Percentiles rank a stretch among this genome's conserved stretches.
Conservation (phyloP, 2,888 invertebrate species). For the Synergus gifuensis region DNA sequence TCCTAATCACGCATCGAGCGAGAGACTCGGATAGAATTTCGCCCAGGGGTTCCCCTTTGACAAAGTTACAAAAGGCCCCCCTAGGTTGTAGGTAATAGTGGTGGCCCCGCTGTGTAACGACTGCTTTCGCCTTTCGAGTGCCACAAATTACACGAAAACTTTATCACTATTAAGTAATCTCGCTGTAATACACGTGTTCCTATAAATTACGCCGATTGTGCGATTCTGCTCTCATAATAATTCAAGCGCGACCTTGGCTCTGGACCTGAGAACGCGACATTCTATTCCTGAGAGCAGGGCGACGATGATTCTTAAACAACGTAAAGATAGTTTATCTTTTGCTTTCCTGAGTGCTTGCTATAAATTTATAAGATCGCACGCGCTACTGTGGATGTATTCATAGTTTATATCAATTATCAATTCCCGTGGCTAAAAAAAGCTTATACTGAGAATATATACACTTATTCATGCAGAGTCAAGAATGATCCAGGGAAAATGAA, state of each 20-base stretch:
- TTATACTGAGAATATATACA: no score
- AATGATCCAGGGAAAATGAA: no score
- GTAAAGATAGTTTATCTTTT: constrained; percentile 3
- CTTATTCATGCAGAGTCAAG: no score
- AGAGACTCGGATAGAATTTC: constrained; percentile 46
- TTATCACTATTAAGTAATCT: constrained; percentile 55
- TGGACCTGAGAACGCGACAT: neutral
- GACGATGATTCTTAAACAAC: neutral
- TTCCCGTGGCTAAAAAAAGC: neutral
- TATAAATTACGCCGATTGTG: constrained; percentile 30
- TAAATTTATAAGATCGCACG: constrained; percentile 2
- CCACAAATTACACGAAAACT: constrained; percentile 53
- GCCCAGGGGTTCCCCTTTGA: constrained; percentile 46
- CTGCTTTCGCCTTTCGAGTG: constrained; percentile 52
- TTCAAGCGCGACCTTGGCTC: constrained; percentile 5
- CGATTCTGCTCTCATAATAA: constrained; percentile 14
- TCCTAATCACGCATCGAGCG: constrained; percentile 25
- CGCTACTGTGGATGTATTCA: neutral
- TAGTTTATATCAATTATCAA: neutral
- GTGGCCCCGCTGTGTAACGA: constrained; percentile 50
- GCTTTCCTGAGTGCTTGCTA: neutral
- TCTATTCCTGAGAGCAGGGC: constrained; percentile 4
- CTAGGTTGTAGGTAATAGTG: constrained; percentile 47
- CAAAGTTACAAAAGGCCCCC: constrained; percentile 51
- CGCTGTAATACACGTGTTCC: constrained; percentile 39